Conservation (phyloP, 2,888 invertebrate genomes). For the Ethmia dodecea region DNA sequence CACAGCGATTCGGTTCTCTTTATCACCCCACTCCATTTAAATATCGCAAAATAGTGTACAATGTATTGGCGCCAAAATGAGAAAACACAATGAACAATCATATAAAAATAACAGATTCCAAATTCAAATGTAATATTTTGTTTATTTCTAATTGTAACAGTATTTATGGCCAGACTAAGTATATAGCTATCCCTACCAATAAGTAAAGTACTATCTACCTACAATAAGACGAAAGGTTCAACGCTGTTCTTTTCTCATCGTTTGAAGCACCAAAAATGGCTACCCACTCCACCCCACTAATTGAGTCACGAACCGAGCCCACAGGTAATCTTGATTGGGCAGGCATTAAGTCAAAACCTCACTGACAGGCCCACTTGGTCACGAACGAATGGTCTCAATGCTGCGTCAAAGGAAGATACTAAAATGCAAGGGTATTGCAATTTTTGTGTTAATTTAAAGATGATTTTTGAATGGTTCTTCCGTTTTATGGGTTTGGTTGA, state of each 20-base stretch:
- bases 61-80: too few species aligned
- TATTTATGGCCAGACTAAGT: not conserved
- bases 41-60: too few species aligned
- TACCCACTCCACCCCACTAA: slow-evolving; percentile 35
- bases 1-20: too few species aligned
- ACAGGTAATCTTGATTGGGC: slow-evolving; percentile 55
- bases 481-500: not conserved
- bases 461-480: not conserved
- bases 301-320: slow-evolving; percentile 54
- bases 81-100: not conserved
- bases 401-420: slow-evolving; percentile 7
- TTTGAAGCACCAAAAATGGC: slow-evolving; percentile 16
- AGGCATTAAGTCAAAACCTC: slow-evolving; percentile 61
- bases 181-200: not conserved
- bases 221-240: not conserved
- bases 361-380: slow-evolving; percentile 49
- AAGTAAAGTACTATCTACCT: not conserved
- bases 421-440: not conserved
- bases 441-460: not conserved
- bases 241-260: slow-evolving; percentile 6
- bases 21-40: too few species aligned
- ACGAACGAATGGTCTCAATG: slow-evolving; percentile 23
- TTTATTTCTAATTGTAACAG: not conserved
- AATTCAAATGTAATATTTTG: too few species aligned
- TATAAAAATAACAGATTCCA: not conserved